A percentile compares a stretch with the other conserved stretches of the same genome.
Conservation (phyloP, 2,113 vertebrate genomes). For the Sardina pilchardus region DNA sequence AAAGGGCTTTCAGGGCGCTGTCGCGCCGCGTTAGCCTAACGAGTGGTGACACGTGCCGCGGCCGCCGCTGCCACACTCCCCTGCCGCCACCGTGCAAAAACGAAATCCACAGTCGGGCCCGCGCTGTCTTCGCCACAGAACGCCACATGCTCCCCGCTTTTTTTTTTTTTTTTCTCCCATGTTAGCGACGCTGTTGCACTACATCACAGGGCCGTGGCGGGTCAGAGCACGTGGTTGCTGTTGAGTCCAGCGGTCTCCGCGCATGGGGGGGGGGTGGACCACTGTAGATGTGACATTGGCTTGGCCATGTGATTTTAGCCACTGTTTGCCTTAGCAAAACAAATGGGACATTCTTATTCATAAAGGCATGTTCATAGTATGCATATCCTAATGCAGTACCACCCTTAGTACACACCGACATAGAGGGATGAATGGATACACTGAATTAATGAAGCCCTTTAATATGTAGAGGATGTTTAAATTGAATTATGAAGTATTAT, state of each 20-base stretch:
- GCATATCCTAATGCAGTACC: background rate
- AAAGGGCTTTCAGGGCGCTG: background rate
- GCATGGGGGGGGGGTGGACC: background rate
- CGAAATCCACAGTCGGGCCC: background rate
- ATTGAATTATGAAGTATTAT: background rate
- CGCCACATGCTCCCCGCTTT: background rate
- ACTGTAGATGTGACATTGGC: background rate
- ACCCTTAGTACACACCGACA: background rate
- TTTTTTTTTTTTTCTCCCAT: background rate
- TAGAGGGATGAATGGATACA: background rate
- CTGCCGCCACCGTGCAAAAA: background rate
- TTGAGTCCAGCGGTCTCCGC: background rate
- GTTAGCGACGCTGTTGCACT: background rate
- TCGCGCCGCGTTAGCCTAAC: background rate
- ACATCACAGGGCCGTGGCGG: background rate
- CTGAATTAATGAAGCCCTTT: background rate
- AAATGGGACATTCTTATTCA: background rate
- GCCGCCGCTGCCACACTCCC: background rate
- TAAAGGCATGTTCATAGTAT: background rate
- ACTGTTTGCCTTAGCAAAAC: background rate
- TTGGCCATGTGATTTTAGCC: background rate
- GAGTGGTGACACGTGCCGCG: background rate
- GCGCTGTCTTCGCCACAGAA: background rate
- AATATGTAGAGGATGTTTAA: background rate
- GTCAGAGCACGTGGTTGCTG: background rate